phyloP scores from a whole-genome alignment of 2,113 vertebrate species.

The Semnornis frantzii region DNA sequence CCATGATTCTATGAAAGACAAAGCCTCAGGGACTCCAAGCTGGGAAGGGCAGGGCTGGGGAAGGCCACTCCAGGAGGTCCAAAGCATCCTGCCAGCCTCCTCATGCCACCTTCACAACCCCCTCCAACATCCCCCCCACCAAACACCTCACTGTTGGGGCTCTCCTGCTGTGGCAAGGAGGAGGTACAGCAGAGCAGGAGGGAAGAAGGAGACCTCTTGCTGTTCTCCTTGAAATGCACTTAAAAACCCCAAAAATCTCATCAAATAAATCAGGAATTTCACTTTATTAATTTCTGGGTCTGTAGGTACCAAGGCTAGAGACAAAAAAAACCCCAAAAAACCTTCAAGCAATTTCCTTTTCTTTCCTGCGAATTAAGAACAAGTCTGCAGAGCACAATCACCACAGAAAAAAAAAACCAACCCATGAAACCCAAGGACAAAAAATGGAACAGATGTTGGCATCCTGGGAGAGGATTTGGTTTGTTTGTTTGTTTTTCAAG shows the following conservation, averaged over 20 bases:
- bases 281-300: background rate
- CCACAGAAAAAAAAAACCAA: no score
- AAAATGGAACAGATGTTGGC: background rate
- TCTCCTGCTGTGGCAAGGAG: background rate
- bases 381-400: background rate
- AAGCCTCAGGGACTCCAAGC: background rate
- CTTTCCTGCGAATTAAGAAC: background rate
- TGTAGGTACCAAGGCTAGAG: background rate
- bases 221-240: background rate
- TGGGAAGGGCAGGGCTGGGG: background rate
- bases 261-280: background rate
- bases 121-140: background rate
- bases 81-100: background rate
- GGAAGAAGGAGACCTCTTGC: background rate
- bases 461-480: no score
- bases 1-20: background rate
- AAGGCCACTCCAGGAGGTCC: accelerated
- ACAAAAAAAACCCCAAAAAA: background rate
- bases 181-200: background rate
- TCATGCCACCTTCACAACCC: background rate
- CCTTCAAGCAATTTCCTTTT: background rate
- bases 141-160: background rate
- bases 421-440: background rate
- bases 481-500: background rate
- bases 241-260: background rate